Base-by-base conservation (phyloP, 2,797 vertebrate genomes). In the Heliangelus exortis region DNA sequence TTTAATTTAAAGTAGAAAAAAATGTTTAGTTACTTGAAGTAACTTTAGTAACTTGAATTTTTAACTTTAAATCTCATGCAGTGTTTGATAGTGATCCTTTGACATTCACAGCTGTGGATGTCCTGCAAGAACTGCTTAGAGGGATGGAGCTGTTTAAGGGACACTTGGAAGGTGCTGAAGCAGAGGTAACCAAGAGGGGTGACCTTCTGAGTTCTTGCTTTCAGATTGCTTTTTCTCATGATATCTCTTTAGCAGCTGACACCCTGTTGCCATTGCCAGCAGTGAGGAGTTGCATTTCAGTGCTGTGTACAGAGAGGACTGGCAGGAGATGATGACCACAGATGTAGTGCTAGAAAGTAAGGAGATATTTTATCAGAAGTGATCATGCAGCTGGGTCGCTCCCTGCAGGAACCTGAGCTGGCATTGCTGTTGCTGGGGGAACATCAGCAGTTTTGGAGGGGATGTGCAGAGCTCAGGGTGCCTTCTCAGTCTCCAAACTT, bases 391-490 rank as follows among this genome's bases (percentile, higher is more conserved):
- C 33, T 67, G 89, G 55, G 22, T 63, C 89, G 7, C 59, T 82
- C 33, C 14, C 36, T 87, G 22, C 25, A 5, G 19, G 48, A 89
- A 15, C 28, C 6, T 71, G 59, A 79, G 50, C 45, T 89, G 26
- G 26, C 29, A 80, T 73, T 41, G 10, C 8, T n/a, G 8, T 19
- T 75, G 36, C 23, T 78, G 53, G 13, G 17, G 28, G 54, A 69
- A 23, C 0, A 0, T 25, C 26, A 0, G 34, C 62, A 68, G 58
- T 25, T 17, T 23, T 41, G 8, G 39, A 1, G 13, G 5, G 0
- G 7, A 10, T 19, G 57, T 51, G 13, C 12, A 14, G 47, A 39
- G 29, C 31, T 74, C 33, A 2, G 54, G 75, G 62, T 22, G 47
- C 14, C 61, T 55, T 75, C 65, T 71, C 22, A 9, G 3, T 29